Evolutionary conservation across 2,797 vertebrate species (phyloP).

Genomic region (Labeo calbasu): DNA sequence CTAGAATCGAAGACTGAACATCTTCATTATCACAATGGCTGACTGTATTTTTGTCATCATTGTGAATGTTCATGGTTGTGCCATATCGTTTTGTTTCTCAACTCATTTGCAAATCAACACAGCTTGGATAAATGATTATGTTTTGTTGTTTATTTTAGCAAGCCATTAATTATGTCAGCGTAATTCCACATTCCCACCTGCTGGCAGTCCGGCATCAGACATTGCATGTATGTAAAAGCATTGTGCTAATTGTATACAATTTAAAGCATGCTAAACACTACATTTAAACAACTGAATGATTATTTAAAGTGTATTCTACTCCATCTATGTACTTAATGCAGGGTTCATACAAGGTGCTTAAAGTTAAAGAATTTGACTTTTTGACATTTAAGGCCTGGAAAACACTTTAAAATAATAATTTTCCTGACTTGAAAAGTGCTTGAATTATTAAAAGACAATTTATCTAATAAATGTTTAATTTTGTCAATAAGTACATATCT

Average conservation of each 20-base stretch:
- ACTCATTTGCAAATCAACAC: constrained; percentile 40
- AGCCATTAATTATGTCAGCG: constrained; percentile 73
- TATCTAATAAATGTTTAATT: too few species aligned
- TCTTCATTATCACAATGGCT: not conserved
- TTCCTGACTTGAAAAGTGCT: too few species aligned
- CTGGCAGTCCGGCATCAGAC: constrained; percentile 64
- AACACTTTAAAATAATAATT: too few species aligned
- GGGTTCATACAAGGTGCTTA: too few species aligned
- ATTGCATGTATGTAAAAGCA: constrained; percentile 55
- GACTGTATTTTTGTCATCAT: not conserved
- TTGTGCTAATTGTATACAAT: constrained; percentile 71
- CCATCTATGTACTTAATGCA: not conserved
- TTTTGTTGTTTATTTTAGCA: constrained; percentile 67
- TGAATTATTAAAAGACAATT: too few species aligned
- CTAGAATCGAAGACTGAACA: not conserved
- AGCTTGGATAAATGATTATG: constrained; percentile 67
- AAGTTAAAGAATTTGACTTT: too few species aligned
- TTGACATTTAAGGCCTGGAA: too few species aligned
- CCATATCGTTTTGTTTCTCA: not conserved
- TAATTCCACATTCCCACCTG: constrained; percentile 74
- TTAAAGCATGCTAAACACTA: constrained; percentile 57
- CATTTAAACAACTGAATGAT: constrained; percentile 54
- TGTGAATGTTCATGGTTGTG: not conserved
- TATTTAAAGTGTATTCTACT: constrained; percentile 33
- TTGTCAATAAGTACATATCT: too few species aligned